Base-by-base conservation (phyloP, 2,797 vertebrate genomes). In the Euphonia xanthogaster region DNA sequence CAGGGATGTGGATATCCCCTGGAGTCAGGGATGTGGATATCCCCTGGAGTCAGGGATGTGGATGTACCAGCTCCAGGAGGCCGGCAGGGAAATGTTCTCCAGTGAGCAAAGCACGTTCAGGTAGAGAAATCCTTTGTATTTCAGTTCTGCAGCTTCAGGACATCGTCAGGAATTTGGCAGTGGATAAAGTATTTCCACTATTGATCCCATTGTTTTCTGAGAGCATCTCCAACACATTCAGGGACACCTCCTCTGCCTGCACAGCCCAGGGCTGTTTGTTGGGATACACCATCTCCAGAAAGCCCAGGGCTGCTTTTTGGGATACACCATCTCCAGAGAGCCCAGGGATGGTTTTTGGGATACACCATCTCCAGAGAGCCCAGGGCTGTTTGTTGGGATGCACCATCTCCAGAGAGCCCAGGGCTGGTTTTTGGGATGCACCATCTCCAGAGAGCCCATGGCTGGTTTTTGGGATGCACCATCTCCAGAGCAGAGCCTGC, bases 341-440 rank as follows among this genome's bases (percentile, higher is more conserved):
- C 81, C 31, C 40, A 3, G 0, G 1, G 10, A 12, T 24, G 25
- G 1, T 39, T 39, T 4, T 28, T 21, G 62, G 50, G 25, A 6
- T 7, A 5, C 51, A 2, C 8, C 14, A 7, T 14, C 62, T 51
- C 63, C 53, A 24, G 47, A 37, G 20, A 66, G 39, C 84, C 42
- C 12, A 20, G 37, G 62, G 45, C 2, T 14, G 13, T 12, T 39
- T 39, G 14, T 40, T 40, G 39, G 14, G 39, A 39, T 8, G 5
- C 44, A 2, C 10, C 20, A 6, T 14, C 48, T 44, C 58, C 44
- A 16, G 53, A 37, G 10, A 65, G 25, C 81, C 31, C 40, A 3
- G 0, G 0, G 10, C 14, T 23, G 23, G 1, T 40, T 39, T 4
- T 28, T 22, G 62, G 47, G 25, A 6, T 8, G 5, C 45, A 2